These are phyloP conservation scores for Nyctalus aviator DNA, from an alignment of 2,797 vertebrate species.

Conservation along the genomic window DNA sequence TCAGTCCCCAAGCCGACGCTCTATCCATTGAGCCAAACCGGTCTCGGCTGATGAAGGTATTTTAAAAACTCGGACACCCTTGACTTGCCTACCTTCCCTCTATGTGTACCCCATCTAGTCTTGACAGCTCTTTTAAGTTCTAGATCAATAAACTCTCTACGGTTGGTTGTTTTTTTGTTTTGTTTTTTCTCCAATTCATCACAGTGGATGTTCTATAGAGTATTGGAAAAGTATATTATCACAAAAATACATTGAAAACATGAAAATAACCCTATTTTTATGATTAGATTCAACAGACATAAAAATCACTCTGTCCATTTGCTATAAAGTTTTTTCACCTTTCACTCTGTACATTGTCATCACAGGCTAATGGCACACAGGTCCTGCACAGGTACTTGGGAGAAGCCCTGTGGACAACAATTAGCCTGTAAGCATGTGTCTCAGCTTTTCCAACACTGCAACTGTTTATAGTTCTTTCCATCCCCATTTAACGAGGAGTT, in stretches of 20 bases:
- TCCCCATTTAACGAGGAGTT: not conserved
- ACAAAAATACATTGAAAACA: not conserved
- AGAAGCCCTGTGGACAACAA: not conserved
- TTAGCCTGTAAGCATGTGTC: not conserved
- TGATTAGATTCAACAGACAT: constrained; percentile 22
- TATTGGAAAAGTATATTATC: constrained; percentile 22
- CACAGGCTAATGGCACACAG: not conserved
- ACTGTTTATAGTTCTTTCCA: not conserved
- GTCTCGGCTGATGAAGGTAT: constrained; percentile 19
- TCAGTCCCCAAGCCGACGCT: too few relatives aligned
- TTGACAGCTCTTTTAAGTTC: not conserved
- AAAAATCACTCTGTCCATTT: not conserved
- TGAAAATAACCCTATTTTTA: constrained; percentile 20
- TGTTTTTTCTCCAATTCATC: not conserved
- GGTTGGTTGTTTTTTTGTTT: not conserved
- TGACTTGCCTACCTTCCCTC: not conserved
- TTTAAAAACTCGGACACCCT: not conserved
- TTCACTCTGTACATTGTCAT: not conserved
- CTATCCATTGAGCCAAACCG: too few relatives aligned
- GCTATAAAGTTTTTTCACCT: not conserved
- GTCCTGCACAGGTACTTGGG: not conserved
- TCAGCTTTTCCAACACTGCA: not conserved
- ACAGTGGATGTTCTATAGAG: not conserved
- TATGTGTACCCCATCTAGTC: not conserved
- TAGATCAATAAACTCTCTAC: not conserved